These are phyloP conservation scores for Thymelicus sylvestris DNA, from an alignment of 2,888 invertebrate genomes.

Conservation along the genomic window DNA sequence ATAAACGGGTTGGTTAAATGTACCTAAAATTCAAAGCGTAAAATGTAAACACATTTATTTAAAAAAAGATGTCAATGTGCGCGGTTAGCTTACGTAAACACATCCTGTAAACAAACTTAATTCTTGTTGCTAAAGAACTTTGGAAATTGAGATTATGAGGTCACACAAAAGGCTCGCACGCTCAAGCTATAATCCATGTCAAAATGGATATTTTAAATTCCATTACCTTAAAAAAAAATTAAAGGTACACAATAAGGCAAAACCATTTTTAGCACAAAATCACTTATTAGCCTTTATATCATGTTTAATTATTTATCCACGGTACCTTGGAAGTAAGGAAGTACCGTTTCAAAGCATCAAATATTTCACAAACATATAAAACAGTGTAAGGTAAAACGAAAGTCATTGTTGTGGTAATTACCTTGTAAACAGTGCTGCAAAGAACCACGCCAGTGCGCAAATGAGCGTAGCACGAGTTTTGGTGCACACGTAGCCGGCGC, in stretches of 20 bases:
- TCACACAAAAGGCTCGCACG: constrained; percentile 1
- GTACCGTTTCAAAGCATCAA: constrained; percentile 9
- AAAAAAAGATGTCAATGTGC: not conserved
- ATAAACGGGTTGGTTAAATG: not conserved
- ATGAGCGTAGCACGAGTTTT: constrained; percentile 93
- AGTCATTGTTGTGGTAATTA: constrained; percentile 63
- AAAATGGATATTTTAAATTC: not conserved
- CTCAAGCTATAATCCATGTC: not conserved
- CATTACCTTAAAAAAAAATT: not conserved
- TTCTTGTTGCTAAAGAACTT: not conserved
- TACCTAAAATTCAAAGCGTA: not conserved
- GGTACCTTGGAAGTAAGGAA: constrained; percentile 12
- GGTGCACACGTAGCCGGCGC: constrained; percentile 95
- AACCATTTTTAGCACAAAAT: constrained; percentile 2
- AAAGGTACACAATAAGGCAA: not conserved
- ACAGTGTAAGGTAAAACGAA: not conserved
- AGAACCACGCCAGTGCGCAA: constrained; percentile 92
- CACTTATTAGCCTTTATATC: not conserved
- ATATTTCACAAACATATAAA: constrained; percentile 4
- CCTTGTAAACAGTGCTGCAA: constrained; percentile 94
- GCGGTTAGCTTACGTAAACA: not conserved
- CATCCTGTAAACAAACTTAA: not conserved
- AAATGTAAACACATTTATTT: not conserved
- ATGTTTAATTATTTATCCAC: not conserved
- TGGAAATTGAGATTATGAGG: not conserved